Evolutionary conservation across 2,888 invertebrate genomes (phyloP).

Genomic region (Pammene aurita): DNA sequence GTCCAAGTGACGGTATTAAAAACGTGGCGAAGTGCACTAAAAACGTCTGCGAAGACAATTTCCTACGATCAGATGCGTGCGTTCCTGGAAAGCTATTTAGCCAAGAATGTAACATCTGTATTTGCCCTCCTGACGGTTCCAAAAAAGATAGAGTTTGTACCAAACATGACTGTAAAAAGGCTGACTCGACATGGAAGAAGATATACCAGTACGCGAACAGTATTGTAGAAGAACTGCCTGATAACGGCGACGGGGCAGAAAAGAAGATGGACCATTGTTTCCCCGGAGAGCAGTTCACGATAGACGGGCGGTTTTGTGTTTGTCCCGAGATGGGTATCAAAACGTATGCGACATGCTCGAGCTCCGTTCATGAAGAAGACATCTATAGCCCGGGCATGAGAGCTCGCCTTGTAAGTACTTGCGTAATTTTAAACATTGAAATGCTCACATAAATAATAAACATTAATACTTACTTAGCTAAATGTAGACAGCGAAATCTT

Average conservation of each 20-base stretch:
- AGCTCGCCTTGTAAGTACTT: constrained; percentile 6
- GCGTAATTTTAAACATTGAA: not conserved
- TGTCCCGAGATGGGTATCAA: constrained; percentile 74
- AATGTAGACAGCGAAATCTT: no score
- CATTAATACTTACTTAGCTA: no score
- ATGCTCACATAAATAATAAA: no score
- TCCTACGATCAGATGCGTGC: constrained; percentile 63
- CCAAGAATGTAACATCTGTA: constrained; percentile 73
- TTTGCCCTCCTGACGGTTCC: constrained; percentile 71
- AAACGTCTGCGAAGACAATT: constrained; percentile 67
- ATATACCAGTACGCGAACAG: constrained; percentile 62
- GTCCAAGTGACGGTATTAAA: constrained; percentile 68
- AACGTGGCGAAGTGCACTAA: constrained; percentile 75
- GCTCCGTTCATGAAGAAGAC: constrained; percentile 55
- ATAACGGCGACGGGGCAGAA: constrained; percentile 49
- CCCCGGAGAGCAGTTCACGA: constrained; percentile 71
- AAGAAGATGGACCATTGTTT: constrained; percentile 68
- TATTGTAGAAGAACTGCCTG: constrained; percentile 50
- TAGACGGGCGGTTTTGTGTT: constrained; percentile 71
- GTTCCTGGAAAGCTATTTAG: constrained; percentile 68
- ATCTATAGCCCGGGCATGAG: not conserved
- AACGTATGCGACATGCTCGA: constrained; percentile 65
- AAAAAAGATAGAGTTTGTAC: constrained; percentile 67
- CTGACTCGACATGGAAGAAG: constrained; percentile 59
- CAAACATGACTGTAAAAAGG: constrained; percentile 59